Conservation (phyloP, 2,888 invertebrate genomes). For the Tetranychus piercei region DNA sequence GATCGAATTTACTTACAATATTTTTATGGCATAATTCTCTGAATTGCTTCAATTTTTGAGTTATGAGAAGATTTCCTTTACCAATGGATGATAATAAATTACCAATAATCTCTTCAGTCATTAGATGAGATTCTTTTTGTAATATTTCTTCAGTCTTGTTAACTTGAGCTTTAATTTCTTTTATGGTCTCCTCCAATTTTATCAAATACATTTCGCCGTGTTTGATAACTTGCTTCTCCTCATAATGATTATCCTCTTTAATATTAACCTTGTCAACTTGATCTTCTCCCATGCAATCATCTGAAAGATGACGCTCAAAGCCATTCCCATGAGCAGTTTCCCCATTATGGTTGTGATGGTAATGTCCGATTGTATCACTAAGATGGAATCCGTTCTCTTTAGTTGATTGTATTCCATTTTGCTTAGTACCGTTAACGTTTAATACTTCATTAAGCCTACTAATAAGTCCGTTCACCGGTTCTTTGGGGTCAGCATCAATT, state of each 20-base stretch:
- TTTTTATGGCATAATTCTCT: slow-evolving; percentile 53
- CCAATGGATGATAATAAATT: slow-evolving; percentile 69
- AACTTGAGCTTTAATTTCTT: slow-evolving; percentile 20
- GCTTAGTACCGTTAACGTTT: neutral
- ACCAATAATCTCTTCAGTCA: slow-evolving; percentile 61
- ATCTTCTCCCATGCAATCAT: neutral
- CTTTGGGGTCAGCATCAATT: slow-evolving; percentile 15
- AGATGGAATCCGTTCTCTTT: neutral
- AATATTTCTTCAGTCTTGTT: slow-evolving; percentile 15
- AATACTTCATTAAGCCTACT: slow-evolving; percentile 8
- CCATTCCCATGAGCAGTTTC: slow-evolving; percentile 25
- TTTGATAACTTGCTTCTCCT: slow-evolving; percentile 34
- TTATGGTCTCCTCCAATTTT: slow-evolving; percentile 22
- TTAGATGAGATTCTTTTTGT: slow-evolving; percentile 1
- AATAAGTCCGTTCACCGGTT: slow-evolving; percentile 1
- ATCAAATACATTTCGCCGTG: slow-evolving; percentile 59
- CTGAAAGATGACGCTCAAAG: neutral
- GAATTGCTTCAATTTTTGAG: slow-evolving; percentile 89
- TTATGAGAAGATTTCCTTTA: slow-evolving; percentile 67
- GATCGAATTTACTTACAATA: slow-evolving; percentile 37
- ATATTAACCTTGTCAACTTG: neutral
- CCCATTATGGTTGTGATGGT: slow-evolving; percentile 14
- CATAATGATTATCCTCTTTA: neutral
- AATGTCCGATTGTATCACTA: neutral
- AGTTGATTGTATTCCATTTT: neutral